Percentiles rank a stretch among this genome's conserved stretches.
Evolutionary conservation across 35 echinoderm and acorn worm species (phyloP).

Genomic region (Stichopus chloronotus): DNA sequence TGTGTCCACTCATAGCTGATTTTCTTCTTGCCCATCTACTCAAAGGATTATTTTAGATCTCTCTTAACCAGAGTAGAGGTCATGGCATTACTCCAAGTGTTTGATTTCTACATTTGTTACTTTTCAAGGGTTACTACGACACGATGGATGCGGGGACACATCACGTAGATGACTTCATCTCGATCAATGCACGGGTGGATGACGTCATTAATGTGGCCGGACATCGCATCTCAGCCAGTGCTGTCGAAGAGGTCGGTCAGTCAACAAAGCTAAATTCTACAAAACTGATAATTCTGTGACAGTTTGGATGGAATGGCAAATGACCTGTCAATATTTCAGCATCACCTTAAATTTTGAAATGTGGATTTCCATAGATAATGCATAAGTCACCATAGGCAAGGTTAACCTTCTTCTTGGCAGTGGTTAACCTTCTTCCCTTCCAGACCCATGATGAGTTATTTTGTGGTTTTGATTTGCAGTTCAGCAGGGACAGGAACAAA

Average conservation of each 20-base stretch:
- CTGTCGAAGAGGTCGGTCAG: slow-evolving; percentile 86
- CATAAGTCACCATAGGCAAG: no score
- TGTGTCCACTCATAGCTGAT: no score
- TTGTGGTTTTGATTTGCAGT: no score
- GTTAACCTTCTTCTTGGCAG: no score
- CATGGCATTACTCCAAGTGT: no score
- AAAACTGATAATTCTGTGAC: background rate
- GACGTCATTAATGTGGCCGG: slow-evolving; percentile 99
- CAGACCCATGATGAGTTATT: no score
- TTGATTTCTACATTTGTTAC: background rate
- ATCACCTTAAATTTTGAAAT: background rate
- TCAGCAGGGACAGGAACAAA: no score
- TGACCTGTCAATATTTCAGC: background rate
- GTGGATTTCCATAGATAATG: background rate
- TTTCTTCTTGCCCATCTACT: no score
- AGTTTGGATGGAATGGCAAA: background rate
- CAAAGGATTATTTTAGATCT: no score
- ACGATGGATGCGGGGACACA: slow-evolving; percentile 94
- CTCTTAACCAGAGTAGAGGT: no score
- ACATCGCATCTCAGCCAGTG: slow-evolving; percentile 84
- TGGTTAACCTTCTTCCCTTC: no score
- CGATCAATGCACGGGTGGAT: slow-evolving; percentile 88
- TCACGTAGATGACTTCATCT: slow-evolving; percentile 82
- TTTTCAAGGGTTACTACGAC: slow-evolving; percentile 88
- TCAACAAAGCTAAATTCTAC: background rate